Evolutionary conservation across 2,113 vertebrate species (phyloP).

Genomic region (Zosterops japonicus): DNA sequence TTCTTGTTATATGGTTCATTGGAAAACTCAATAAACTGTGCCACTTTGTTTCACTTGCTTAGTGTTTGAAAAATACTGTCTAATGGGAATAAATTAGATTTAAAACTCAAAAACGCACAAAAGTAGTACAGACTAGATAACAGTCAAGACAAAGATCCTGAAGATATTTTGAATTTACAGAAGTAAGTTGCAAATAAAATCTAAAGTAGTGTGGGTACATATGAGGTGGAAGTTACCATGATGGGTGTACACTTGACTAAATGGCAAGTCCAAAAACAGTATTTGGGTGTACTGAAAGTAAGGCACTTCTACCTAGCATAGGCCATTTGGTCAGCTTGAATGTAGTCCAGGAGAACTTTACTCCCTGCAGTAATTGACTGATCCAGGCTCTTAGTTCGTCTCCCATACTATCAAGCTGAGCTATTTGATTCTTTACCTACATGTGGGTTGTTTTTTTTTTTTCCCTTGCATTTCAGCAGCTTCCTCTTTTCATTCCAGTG

Average conservation of each 20-base stretch:
- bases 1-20: not conserved
- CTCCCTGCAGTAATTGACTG: not conserved
- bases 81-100: not conserved
- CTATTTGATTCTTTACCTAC: not conserved
- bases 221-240: not conserved
- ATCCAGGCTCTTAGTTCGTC: not conserved
- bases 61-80: not conserved
- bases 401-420: not conserved
- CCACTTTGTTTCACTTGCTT: not conserved
- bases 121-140: not conserved
- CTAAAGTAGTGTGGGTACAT: not conserved
- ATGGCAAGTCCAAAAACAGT: not conserved
- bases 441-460: fast-evolving
- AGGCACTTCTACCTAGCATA: not conserved
- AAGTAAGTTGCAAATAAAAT: not conserved
- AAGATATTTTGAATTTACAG: not conserved
- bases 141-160: not conserved
- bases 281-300: not conserved
- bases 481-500: not conserved
- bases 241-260: not conserved
- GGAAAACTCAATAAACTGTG: not conserved
- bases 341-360: not conserved
- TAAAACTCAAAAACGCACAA: fast-evolving
- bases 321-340: not conserved
- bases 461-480: not conserved